A percentile compares a stretch with the other conserved stretches of the same genome.
Conservation (phyloP, 2,113 vertebrate genomes). For the Oncorhynchus nerka region DNA sequence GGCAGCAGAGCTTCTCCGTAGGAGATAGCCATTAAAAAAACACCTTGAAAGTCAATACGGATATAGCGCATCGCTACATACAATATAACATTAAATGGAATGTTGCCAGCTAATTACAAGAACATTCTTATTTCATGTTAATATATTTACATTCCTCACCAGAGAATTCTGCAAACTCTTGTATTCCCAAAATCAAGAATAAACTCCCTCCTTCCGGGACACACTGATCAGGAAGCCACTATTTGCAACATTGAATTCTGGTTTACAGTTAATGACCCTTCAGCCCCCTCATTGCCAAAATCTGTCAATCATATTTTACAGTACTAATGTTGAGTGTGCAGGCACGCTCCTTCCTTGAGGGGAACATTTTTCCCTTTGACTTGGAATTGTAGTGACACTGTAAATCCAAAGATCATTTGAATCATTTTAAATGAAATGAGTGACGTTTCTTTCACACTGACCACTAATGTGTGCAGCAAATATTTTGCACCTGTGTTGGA, state of each 20-base stretch:
- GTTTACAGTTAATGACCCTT: too few species aligned
- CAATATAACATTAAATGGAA: too few species aligned
- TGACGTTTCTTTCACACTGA: slow-evolving; percentile 2
- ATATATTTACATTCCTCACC: too few species aligned
- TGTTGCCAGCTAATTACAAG: too few species aligned
- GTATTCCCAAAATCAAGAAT: too few species aligned
- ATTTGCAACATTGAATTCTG: background rate
- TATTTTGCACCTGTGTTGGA: slow-evolving; percentile 2
- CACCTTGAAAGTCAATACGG: too few species aligned
- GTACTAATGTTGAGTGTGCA: background rate
- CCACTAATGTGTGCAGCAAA: background rate
- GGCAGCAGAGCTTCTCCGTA: too few species aligned
- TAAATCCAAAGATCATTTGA: slow-evolving; percentile 10
- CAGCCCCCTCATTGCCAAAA: background rate
- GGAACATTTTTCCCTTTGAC: background rate
- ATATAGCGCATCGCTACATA: too few species aligned
- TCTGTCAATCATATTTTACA: slow-evolving; percentile 15
- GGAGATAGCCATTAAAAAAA: too few species aligned
- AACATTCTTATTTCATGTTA: too few species aligned
- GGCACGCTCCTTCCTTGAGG: background rate
- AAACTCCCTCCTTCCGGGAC: background rate
- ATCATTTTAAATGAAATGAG: slow-evolving; percentile 12
- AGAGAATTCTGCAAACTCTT: too few species aligned
- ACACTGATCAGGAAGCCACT: background rate
- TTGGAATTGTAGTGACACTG: slow-evolving; percentile 4